Evolutionary conservation across 2,113 vertebrate species (phyloP), one percentile per base, ranked within the genome.

Genomic region (Choloepus hoffmanni): DNA sequence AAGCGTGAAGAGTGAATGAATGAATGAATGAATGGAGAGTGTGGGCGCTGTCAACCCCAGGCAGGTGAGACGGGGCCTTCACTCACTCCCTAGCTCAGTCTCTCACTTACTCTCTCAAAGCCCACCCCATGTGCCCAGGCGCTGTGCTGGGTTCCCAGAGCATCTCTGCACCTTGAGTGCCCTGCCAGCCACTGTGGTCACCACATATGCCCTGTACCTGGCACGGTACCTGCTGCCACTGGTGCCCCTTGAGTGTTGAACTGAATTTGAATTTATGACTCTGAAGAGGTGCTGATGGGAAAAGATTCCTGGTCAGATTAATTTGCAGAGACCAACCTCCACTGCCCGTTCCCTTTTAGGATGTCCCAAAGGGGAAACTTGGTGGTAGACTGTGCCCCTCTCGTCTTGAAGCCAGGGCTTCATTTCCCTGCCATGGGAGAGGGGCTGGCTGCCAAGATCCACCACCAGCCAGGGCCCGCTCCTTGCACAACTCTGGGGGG

Each of bases 401-500:
- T 2, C 2, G 28, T 10, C 48, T 24, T 5, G n/a, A 62, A 88
- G 16, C 74, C 78, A 82, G 24, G 19, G 3, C 43, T 93, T 85
- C 12, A 7, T 55, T 86, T 77, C 33, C 68, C 63, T 95, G 72
- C 53, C 50, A 13, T 30, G 28, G 50, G 33, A 40, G 33, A 45
- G 21, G 72, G 30, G 33, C 12, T 30, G n/a, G 40, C 43, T 92
- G 36, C 28, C 72, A 62, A 43, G 62, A 48, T 45, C 53, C 8
- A 1, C 50, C 43, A 24, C 43, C 36, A 60, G 40, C 79, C 82
- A 36, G 62, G 48, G 8, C 33, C 70, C 70, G 11, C 58, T 65
- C 73, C 65, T 77, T 10, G 4, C 83, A 85, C 48, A 92, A 67
- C 63, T 65, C 60, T 58, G 81, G 85, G 79, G 94, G 68, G 55